Conservation (phyloP, 2,888 invertebrate genomes). For the Amblyjoppa proteus region DNA sequence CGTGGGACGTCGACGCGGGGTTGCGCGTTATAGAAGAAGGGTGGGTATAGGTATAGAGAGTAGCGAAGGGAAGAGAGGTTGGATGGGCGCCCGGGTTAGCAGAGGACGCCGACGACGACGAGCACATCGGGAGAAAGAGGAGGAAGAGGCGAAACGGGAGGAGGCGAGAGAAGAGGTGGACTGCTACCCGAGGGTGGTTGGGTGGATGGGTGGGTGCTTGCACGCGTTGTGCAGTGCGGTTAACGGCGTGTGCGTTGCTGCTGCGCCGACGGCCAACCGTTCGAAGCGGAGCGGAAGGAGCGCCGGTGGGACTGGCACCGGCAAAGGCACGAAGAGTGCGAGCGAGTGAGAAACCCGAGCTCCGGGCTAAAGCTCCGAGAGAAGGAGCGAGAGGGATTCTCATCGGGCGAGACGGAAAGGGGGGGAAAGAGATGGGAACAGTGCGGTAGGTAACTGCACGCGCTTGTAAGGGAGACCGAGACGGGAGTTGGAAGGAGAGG, state of each 20-base stretch:
- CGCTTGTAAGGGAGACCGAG: conserved; percentile 61
- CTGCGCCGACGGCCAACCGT: conserved; percentile 82
- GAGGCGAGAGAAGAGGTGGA: conserved; percentile 45
- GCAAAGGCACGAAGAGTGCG: conserved; percentile 69
- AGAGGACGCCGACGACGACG: conserved; percentile 59
- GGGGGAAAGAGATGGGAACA: conserved; percentile 66
- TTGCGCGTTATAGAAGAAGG: conserved; percentile 56
- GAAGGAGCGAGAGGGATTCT: conserved; percentile 26
- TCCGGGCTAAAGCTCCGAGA: conserved; percentile 66
- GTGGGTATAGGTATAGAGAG: conserved; percentile 39
- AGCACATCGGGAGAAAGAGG: conserved; percentile 67
- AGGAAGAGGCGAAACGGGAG: conserved; percentile 70
- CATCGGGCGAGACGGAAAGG: conserved; percentile 55
- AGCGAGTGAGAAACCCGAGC: conserved; percentile 66
- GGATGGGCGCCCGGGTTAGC: conserved; percentile 63
- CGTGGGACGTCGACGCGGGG: conserved; percentile 61
- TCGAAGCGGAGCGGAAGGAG: conserved; percentile 79
- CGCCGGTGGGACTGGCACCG: conserved; percentile 70
- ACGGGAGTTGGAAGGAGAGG: conserved; percentile 56
- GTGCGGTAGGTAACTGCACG: conserved; percentile 64
- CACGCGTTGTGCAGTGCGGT: conserved; percentile 83
- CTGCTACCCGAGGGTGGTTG: conserved; percentile 38
- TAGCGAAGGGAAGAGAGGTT: conserved; percentile 49
- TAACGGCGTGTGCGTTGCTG: conserved; percentile 83
- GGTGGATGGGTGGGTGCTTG: conserved; percentile 74